Evolutionary conservation across 2,888 invertebrate genomes (phyloP).

Genomic region (Pammene aurita): DNA sequence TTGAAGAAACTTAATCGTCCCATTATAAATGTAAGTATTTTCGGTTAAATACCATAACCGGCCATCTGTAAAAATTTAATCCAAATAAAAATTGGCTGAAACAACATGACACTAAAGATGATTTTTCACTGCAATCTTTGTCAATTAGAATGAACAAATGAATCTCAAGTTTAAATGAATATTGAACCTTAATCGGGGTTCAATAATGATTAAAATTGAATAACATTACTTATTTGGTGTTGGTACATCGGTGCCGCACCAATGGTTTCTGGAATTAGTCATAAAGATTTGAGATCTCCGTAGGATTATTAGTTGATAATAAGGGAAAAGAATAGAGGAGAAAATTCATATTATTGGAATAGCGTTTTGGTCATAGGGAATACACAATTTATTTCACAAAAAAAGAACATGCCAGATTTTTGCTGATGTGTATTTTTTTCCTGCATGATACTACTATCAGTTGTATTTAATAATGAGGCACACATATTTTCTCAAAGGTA

Average conservation of each 20-base stretch:
- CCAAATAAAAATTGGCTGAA: conserved; percentile 1
- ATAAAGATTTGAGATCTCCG: conserved; percentile 9
- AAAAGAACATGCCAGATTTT: no score
- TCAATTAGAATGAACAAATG: conserved; percentile 5
- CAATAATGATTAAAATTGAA: background rate
- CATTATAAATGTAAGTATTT: conserved; percentile 34
- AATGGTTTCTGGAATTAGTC: conserved; percentile 24
- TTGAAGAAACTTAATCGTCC: conserved; percentile 27
- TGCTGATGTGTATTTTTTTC: no score
- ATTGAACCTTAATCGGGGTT: background rate
- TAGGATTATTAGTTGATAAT: background rate
- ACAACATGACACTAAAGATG: background rate
- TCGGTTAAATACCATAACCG: conserved; percentile 17
- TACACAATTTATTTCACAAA: no score
- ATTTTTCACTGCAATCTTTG: background rate
- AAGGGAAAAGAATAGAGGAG: background rate
- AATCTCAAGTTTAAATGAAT: background rate
- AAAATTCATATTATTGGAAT: no score
- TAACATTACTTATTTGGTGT: no score
- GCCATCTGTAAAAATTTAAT: background rate
- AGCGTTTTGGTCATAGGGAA: no score
- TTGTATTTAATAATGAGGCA: no score
- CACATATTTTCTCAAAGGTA: no score
- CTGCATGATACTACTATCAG: no score
- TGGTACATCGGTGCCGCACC: conserved; percentile 5